phyloP scores from a whole-genome alignment of 2,797 vertebrate genomes.

The Mormyrops boulengeri region DNA sequence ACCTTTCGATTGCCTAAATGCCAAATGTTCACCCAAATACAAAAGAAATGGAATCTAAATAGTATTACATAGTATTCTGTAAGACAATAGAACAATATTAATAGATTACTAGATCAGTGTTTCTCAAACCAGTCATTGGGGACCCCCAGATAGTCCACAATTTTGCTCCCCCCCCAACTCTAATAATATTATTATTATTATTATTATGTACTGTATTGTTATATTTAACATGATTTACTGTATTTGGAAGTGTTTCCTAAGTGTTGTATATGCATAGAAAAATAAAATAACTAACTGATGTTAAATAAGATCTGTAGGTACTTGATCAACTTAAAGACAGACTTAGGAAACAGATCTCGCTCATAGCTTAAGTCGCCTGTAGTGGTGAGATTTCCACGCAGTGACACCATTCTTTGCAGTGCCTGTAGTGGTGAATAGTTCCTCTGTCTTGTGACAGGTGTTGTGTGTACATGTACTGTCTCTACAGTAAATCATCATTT shows the following conservation, averaged over 20 bases:
- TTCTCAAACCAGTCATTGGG: neutral
- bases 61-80: neutral
- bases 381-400: neutral
- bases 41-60: neutral
- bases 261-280: neutral
- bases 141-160: neutral
- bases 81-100: neutral
- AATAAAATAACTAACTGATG: neutral
- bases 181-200: neutral
- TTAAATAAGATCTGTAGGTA: neutral
- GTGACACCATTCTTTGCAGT: neutral
- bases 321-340: neutral
- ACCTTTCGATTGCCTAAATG: neutral
- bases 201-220: neutral
- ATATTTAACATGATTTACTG: neutral
- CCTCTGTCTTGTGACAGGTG: neutral
- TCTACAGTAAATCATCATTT: neutral
- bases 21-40: neutral
- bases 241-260: neutral
- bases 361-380: neutral
- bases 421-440: neutral
- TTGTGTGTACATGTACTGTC: neutral
- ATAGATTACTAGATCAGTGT: neutral
- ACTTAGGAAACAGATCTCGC: neutral
- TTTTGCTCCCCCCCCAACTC: neutral